These are phyloP conservation scores for Oligia fasciuncula DNA, from an alignment of 2,888 invertebrate species.

Conservation along the genomic window DNA sequence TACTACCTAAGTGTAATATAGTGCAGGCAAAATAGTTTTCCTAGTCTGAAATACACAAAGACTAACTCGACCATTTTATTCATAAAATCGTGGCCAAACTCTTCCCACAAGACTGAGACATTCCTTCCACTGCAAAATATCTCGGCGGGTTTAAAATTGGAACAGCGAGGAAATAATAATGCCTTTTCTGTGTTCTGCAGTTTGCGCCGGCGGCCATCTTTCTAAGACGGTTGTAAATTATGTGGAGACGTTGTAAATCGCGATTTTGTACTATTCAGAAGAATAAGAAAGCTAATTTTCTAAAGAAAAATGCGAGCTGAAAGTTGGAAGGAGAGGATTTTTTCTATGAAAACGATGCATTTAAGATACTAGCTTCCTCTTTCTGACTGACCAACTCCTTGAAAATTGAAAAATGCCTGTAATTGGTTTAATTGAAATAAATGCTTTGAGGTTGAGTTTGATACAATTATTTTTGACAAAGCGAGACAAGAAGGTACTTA, in stretches of 20 bases:
- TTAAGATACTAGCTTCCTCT: not conserved
- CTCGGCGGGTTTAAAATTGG: slow-evolving; percentile 36
- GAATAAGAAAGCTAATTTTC: not conserved
- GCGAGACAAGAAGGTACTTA: not conserved
- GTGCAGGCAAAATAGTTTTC: not conserved
- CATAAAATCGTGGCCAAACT: slow-evolving; percentile 14
- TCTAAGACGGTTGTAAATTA: slow-evolving; percentile 16
- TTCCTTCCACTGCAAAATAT: slow-evolving; percentile 30
- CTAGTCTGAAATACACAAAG: not conserved
- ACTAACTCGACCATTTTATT: slow-evolving; percentile 15
- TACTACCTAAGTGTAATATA: no score
- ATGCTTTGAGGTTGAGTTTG: not conserved
- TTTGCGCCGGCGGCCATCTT: slow-evolving; percentile 25
- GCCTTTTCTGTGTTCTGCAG: slow-evolving; percentile 35
- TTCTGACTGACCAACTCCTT: not conserved
- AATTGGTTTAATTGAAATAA: not conserved
- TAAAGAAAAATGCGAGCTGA: not conserved
- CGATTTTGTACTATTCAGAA: slow-evolving; percentile 2
- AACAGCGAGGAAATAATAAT: slow-evolving; percentile 45
- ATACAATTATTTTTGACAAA: not conserved
- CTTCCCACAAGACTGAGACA: not conserved
- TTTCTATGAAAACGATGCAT: no score
- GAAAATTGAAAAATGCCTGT: not conserved
- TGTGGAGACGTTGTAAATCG: not conserved
- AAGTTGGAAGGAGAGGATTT: not conserved